These are phyloP conservation scores for Macroramphosus scolopax DNA, from an alignment of 2,797 vertebrate species.

Conservation along the genomic window DNA sequence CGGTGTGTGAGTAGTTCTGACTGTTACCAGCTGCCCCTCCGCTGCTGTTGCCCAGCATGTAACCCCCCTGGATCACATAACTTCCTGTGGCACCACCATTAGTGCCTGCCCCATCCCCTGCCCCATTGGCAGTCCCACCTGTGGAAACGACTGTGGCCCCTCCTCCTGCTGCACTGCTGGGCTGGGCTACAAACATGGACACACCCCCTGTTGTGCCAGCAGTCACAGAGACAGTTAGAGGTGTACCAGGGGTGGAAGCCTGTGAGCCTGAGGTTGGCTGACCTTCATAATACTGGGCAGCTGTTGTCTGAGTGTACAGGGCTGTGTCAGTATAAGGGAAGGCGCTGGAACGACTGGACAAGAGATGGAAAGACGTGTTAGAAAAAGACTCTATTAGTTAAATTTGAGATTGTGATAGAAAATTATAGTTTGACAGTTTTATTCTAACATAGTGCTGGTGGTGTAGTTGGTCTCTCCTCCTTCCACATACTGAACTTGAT, in stretches of 20 bases:
- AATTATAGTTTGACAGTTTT: background rate
- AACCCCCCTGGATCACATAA: conserved; percentile 94
- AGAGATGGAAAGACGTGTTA: conserved; percentile 15
- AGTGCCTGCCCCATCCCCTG: conserved; percentile 74
- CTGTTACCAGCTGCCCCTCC: conserved; percentile 70
- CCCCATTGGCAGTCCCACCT: conserved; percentile 77
- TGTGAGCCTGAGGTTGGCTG: conserved; percentile 80
- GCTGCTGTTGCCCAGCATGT: conserved; percentile 84
- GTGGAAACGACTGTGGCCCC: conserved; percentile 80
- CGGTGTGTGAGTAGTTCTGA: conserved; percentile 89
- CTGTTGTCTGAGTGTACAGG: conserved; percentile 84
- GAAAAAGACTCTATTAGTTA: background rate
- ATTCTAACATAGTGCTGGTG: conserved; percentile 89
- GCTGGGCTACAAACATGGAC: conserved; percentile 92
- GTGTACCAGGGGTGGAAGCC: conserved; percentile 83
- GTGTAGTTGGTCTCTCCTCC: conserved; percentile 86
- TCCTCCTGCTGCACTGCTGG: conserved; percentile 72
- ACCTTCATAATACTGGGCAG: conserved; percentile 86
- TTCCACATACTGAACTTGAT: conserved; percentile 94
- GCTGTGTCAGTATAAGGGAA: conserved; percentile 88
- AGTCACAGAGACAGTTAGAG: conserved; percentile 83
- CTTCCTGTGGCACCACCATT: conserved; percentile 78
- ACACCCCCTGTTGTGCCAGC: conserved; percentile 75
- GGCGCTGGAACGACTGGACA: conserved; percentile 83
- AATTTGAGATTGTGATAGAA: background rate